A percentile compares a stretch with the other conserved stretches of the same genome.
phyloP scores from a whole-genome alignment of 2,888 invertebrate species.

The Chalcosyrphus nemorum region DNA sequence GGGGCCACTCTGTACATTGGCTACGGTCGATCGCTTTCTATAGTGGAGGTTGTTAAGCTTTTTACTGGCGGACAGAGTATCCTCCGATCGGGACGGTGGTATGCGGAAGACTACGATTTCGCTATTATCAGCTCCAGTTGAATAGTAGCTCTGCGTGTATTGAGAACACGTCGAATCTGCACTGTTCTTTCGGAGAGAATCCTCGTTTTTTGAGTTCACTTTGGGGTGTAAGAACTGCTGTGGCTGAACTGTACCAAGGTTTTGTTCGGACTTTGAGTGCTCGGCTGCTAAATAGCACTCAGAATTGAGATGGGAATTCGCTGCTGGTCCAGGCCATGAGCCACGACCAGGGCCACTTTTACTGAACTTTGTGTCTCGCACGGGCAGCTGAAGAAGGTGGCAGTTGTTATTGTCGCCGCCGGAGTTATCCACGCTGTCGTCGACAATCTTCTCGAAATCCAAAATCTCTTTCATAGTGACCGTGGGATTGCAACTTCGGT shows the following conservation, averaged over 20 bases:
- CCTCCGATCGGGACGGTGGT: conserved; percentile 91
- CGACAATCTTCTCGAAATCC: conserved; percentile 77
- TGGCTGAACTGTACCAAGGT: conserved; percentile 79
- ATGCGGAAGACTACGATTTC: conserved; percentile 82
- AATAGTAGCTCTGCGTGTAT: conserved; percentile 83
- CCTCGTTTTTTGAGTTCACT: conserved; percentile 80
- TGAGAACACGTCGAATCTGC: conserved; percentile 85
- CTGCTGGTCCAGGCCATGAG: conserved; percentile 91
- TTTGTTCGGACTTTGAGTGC: conserved; percentile 92
- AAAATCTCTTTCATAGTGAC: conserved; percentile 80
- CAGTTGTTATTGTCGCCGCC: conserved; percentile 72
- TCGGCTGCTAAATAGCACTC: conserved; percentile 85
- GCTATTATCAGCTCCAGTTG: conserved; percentile 78
- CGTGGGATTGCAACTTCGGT: conserved; percentile 84
- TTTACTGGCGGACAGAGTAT: conserved; percentile 83
- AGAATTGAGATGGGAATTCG: conserved; percentile 82
- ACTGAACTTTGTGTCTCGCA: conserved; percentile 87
- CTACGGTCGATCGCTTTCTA: conserved; percentile 53
- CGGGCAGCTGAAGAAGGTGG: conserved; percentile 81
- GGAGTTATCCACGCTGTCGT: conserved; percentile 66
- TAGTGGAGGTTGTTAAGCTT: conserved; percentile 83
- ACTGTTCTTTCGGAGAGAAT: conserved; percentile 83
- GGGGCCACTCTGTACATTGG: conserved; percentile 38
- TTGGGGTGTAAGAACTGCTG: conserved; percentile 63
- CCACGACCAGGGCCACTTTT: conserved; percentile 91